A percentile compares a stretch with the other conserved stretches of the same genome.
These are phyloP conservation scores for Watsonalla binaria DNA, from an alignment of 2,888 invertebrate genomes.

Conservation along the genomic window DNA sequence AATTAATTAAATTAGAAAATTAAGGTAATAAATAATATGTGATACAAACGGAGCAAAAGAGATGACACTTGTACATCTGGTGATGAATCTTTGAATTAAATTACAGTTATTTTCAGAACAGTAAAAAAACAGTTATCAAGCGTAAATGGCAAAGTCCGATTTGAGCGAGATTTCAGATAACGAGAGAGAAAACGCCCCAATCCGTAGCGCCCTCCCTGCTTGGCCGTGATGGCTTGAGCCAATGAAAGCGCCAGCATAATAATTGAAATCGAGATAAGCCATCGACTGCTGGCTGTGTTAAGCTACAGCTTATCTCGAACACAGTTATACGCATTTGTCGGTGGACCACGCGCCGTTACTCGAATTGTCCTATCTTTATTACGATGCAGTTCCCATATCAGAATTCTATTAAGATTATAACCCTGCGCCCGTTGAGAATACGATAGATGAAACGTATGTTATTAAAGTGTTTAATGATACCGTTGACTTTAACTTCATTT, in stretches of 20 bases:
- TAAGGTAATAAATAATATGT: slow-evolving; percentile 4
- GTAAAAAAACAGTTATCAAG: slow-evolving; percentile 36
- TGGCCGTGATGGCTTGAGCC: slow-evolving; percentile 47
- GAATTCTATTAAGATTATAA: slow-evolving; percentile 44
- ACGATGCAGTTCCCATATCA: slow-evolving; percentile 46
- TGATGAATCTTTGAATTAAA: background rate
- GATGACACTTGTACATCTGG: background rate
- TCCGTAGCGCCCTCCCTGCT: slow-evolving; percentile 45
- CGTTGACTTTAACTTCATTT: background rate
- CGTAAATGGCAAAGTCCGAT: slow-evolving; percentile 57
- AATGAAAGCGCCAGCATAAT: slow-evolving; percentile 72
- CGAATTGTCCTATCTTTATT: slow-evolving; percentile 60
- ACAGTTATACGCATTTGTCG: slow-evolving; percentile 61
- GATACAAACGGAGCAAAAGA: too few relatives aligned
- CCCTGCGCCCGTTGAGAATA: slow-evolving; percentile 21
- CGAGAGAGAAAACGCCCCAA: slow-evolving; percentile 52
- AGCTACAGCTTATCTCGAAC: slow-evolving; percentile 69
- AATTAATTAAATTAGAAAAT: slow-evolving; percentile 15
- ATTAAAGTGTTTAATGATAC: background rate
- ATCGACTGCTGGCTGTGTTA: slow-evolving; percentile 68
- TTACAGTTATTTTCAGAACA: background rate
- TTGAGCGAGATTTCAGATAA: slow-evolving; percentile 69
- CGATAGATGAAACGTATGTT: slow-evolving; percentile 2
- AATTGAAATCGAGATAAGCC: slow-evolving; percentile 78
- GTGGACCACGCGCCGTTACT: slow-evolving; percentile 58